Evolutionary conservation across 2,888 invertebrate species (phyloP).

Genomic region (Xestia xanthographa): DNA sequence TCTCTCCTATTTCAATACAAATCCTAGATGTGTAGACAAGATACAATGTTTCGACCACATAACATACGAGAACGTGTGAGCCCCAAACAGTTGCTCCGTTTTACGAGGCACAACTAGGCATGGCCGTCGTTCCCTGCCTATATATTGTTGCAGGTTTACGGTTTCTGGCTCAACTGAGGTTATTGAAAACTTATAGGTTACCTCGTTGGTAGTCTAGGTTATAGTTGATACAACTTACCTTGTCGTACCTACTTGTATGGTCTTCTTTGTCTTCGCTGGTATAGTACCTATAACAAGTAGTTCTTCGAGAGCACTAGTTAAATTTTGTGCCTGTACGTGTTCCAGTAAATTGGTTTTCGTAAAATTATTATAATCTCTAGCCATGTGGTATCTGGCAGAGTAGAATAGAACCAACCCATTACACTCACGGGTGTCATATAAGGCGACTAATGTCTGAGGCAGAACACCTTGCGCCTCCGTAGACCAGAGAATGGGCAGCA

Average conservation of each 20-base stretch:
- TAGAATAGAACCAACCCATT: too few species aligned
- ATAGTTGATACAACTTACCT: neutral
- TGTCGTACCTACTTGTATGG: neutral
- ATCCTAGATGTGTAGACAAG: constrained; percentile 26
- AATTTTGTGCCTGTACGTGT: neutral
- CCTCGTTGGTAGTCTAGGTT: neutral
- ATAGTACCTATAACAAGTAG: neutral
- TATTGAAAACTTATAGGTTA: constrained; percentile 47
- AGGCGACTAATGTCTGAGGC: too few species aligned
- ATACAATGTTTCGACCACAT: constrained; percentile 47
- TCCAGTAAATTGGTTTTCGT: neutral
- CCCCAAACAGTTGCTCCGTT: constrained; percentile 42
- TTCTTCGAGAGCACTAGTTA: neutral
- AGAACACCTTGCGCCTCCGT: too few species aligned
- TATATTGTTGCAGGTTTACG: constrained; percentile 57
- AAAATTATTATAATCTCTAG: too few species aligned
- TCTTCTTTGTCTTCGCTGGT: neutral
- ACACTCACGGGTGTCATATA: too few species aligned
- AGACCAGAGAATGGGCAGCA: too few species aligned
- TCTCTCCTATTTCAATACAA: neutral
- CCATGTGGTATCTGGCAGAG: too few species aligned
- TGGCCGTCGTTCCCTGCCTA: constrained; percentile 36
- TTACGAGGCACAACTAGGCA: constrained; percentile 41
- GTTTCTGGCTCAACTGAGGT: constrained; percentile 9
- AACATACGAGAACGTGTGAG: constrained; percentile 3